phyloP scores from a whole-genome alignment of 92 coral and sea anemone species.

The Bergia puertoricense region DNA sequence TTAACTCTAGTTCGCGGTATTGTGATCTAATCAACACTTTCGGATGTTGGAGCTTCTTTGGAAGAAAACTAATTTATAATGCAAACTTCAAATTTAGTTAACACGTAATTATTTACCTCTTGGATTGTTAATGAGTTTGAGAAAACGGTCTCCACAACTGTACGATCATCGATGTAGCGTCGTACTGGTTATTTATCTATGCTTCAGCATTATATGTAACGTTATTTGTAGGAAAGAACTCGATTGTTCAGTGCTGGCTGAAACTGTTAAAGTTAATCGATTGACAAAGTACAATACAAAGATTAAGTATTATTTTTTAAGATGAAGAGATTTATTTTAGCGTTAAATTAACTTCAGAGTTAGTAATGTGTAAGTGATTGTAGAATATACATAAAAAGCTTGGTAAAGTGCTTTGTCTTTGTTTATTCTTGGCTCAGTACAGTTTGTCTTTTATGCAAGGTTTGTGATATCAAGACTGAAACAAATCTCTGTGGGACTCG shows the following conservation, averaged over 20 bases:
- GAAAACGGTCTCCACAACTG: not conserved
- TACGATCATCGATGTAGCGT: not conserved
- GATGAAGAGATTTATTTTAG: conserved; percentile 12
- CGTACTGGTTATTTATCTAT: not conserved
- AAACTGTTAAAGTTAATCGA: not conserved
- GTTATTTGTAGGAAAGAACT: too few species aligned
- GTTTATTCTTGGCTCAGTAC: not conserved
- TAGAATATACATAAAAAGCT: not conserved
- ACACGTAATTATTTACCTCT: not conserved
- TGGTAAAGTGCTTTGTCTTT: not conserved
- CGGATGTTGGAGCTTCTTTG: too few species aligned
- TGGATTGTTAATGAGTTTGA: not conserved
- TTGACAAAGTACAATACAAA: not conserved
- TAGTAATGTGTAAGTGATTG: not conserved
- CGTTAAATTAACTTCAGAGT: not conserved
- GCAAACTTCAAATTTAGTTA: too few species aligned
- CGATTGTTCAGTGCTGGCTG: not conserved
- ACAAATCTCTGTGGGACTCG: not conserved
- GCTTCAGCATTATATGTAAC: not conserved
- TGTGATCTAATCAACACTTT: not conserved
- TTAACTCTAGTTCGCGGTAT: not conserved
- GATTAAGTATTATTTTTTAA: conserved; percentile 19
- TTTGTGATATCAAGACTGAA: not conserved
- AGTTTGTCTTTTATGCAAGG: not conserved
- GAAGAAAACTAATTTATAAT: too few species aligned